Conservation (phyloP, 2,797 vertebrate species). For the Enteromius thamalakanensis region DNA sequence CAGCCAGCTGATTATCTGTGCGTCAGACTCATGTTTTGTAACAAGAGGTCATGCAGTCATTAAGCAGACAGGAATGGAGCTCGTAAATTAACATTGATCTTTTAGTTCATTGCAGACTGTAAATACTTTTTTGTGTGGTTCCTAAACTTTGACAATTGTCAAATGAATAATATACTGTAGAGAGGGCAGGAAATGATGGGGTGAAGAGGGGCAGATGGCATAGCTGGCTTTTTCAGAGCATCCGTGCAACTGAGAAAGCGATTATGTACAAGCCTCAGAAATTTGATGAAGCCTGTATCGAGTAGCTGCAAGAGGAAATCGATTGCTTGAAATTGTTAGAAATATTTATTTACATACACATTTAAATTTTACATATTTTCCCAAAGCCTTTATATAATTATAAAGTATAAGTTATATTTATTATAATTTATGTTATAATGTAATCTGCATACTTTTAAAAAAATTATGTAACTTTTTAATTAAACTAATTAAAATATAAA, state of each 20-base stretch:
- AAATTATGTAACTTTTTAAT: not conserved
- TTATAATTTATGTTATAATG: not conserved
- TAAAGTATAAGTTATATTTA: not conserved
- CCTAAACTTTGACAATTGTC: not conserved
- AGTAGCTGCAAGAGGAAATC: not conserved
- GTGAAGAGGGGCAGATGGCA: not conserved
- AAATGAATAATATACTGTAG: not conserved
- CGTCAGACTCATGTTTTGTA: conserved; percentile 20
- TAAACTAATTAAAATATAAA: not conserved
- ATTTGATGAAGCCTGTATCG: conserved; percentile 8
- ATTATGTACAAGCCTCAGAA: not conserved
- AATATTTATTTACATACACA: not conserved
- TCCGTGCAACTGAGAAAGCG: not conserved
- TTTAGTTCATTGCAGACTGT: not conserved
- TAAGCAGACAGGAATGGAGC: not conserved
- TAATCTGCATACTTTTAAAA: not conserved
- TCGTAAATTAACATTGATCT: conserved; percentile 21
- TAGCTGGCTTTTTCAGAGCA: not conserved
- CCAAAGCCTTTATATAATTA: not conserved
- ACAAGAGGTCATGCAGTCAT: conserved; percentile 14
- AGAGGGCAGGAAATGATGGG: not conserved
- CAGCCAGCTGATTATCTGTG: conserved; percentile 22
- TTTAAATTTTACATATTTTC: not conserved
- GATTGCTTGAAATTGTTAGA: not conserved
- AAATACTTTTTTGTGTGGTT: not conserved